Base-by-base conservation (phyloP, 2,888 invertebrate species). In the Disparrhopalites patrizii region DNA sequence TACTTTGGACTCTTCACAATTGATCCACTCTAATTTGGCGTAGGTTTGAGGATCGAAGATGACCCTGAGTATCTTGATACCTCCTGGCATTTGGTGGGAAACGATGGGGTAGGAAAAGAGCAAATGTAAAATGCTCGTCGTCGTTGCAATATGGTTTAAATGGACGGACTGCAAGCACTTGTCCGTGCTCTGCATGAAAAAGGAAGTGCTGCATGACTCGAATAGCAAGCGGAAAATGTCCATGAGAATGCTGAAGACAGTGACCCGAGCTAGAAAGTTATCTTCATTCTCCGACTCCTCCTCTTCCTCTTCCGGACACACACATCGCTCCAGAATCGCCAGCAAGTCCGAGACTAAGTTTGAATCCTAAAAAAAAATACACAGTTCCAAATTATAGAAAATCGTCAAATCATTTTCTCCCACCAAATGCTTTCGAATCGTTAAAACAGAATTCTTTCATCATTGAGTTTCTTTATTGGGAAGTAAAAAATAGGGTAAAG, bases 201-300 rank as follows among this genome's bases (percentile, higher is more conserved):
- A 72, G 18, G 70, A 65, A 8, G 72, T 65, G 23, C 68, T 68
- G 54, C 71, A 72, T 8, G 73, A 68, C 47, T 71, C 72, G 58
- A 67, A 71, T 7, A 74, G 54, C 8, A 71, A 58, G 7, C 73
- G 72, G 63, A 74, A 73, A 33, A 72, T 72, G 47, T 74, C 73
- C 69, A 74, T 67, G 5, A 73, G 47, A 31, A 72, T 57, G 4
- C 69, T 69, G 30, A 69, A 71, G 0, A 66, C 63, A 8, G 66
- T 67, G n/a, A 74, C 36, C 65, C 66, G 63, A 7, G 69, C 69
- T 58, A 69, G 38, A 63, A 69, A 65, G 15, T 30, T 20, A 2
- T 40, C 62, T 43, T 66, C 62, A 23, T 57, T 31, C 18, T 55
- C 61, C 31, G 25, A 40, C 47, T 56, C 40, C 30, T 56, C 56